A percentile compares a stretch with the other conserved stretches of the same genome.
Conservation (phyloP, 2,113 vertebrate species). For the Sinocyclocheilus maitianheensis region DNA sequence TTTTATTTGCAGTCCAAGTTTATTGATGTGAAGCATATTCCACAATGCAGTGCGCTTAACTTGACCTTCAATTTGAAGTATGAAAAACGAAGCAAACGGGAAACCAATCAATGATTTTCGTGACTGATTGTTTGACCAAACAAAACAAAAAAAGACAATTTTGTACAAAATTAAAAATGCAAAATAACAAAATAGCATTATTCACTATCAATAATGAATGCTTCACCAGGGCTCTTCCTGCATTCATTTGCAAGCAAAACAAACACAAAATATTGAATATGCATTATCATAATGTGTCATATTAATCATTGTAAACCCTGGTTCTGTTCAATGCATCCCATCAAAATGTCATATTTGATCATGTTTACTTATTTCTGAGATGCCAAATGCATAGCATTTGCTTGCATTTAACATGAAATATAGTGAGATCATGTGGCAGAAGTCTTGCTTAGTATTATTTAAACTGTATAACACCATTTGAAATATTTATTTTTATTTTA, state of each 20-base stretch:
- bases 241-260: neutral
- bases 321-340: neutral
- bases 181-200: neutral
- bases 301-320: neutral
- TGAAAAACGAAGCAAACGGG: neutral
- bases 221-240: neutral
- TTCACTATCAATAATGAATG: neutral
- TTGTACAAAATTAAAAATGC: neutral
- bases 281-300: neutral
- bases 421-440: neutral
- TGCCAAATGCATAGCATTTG: neutral
- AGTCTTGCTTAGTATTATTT: neutral
- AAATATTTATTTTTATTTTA: neutral
- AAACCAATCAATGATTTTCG: neutral
- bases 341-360: neutral
- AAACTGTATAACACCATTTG: neutral
- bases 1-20: neutral
- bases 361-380: neutral
- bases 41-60: neutral
- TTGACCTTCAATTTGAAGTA: neutral
- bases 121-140: neutral
- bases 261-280: neutral
- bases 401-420: neutral
- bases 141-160: neutral
- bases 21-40: neutral